These are phyloP conservation scores for Gasterosteus nipponicus DNA, from an alignment of 2,113 vertebrate genomes.

Conservation along the genomic window DNA sequence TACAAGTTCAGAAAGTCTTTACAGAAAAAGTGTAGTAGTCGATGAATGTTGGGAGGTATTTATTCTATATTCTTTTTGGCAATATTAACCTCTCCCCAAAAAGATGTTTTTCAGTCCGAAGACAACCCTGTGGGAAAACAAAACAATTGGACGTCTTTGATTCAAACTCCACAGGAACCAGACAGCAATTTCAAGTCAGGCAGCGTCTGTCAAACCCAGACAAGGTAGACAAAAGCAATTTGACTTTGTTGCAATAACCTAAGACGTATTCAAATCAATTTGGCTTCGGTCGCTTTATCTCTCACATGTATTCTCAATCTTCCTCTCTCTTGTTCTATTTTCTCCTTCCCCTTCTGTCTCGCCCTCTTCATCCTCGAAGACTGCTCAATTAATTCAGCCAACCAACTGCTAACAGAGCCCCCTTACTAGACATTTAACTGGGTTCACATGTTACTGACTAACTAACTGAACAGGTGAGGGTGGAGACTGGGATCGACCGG, in stretches of 20 bases:
- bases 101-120: conserved; percentile 7
- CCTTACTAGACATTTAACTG: conserved; percentile 76
- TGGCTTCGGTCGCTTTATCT: conserved; percentile 42
- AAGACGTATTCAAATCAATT: conserved; percentile 50
- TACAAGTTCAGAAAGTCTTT: conserved; percentile 12
- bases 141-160: conserved; percentile 37
- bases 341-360: conserved; percentile 32
- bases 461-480: conserved; percentile 67
- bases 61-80: background rate
- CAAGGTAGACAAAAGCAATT: conserved; percentile 46
- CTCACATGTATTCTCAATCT: conserved; percentile 6
- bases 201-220: conserved; percentile 29
- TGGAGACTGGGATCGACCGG: conserved; percentile 9
- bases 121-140: conserved; percentile 11
- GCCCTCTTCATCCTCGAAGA: conserved; percentile 59
- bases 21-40: conserved; percentile 8
- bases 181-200: conserved; percentile 38
- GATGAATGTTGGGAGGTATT: background rate
- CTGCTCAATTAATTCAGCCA: conserved; percentile 67
- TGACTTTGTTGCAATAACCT: conserved; percentile 38
- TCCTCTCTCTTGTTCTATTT: conserved; percentile 24
- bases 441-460: conserved; percentile 66
- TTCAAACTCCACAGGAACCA: conserved; percentile 29
- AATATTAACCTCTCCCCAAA: background rate
- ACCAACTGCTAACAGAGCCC: conserved; percentile 70